Conservation (phyloP, 1,140 invertebrate species). For the Mizuhopecten yessoensis region DNA sequence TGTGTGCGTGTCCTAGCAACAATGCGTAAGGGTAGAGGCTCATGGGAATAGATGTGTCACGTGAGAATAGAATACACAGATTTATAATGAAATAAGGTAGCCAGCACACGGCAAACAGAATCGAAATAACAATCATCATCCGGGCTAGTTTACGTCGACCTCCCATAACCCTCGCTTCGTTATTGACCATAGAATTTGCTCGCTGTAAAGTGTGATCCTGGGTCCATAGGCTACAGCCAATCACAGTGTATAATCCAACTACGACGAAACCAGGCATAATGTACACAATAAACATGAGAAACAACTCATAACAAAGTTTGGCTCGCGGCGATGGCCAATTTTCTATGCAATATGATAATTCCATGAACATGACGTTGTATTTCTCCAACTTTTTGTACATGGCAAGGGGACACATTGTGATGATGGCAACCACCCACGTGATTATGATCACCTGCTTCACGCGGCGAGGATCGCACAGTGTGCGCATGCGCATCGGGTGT, state of each 20-base stretch:
- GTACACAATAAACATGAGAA: slow-evolving; percentile 89
- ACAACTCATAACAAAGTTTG: slow-evolving; percentile 85
- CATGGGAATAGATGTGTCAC: slow-evolving; percentile 74
- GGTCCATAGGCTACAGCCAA: slow-evolving; percentile 89
- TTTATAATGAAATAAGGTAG: slow-evolving; percentile 90
- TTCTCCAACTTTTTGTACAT: slow-evolving; percentile 63
- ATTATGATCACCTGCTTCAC: slow-evolving; percentile 68
- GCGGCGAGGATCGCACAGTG: slow-evolving; percentile 68
- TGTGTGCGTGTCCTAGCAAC: slow-evolving; percentile 86
- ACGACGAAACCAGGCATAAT: slow-evolving; percentile 89
- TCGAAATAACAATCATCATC: slow-evolving; percentile 89
- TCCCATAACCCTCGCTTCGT: slow-evolving; percentile 86
- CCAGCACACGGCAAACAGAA: slow-evolving; percentile 91
- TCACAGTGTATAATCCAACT: slow-evolving; percentile 89
- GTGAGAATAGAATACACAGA: slow-evolving; percentile 87
- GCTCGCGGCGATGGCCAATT: slow-evolving; percentile 67
- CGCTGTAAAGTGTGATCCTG: slow-evolving; percentile 81
- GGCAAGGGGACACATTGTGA: slow-evolving; percentile 73
- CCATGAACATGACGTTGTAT: slow-evolving; percentile 54
- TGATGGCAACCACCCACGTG: slow-evolving; percentile 72
- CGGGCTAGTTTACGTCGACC: slow-evolving; percentile 89
- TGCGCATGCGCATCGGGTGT: slow-evolving; percentile 75
- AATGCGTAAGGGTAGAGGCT: slow-evolving; percentile 84
- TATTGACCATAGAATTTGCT: slow-evolving; percentile 68
- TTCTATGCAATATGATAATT: slow-evolving; percentile 70